phyloP scores from a whole-genome alignment of 2,113 vertebrate species.

The Alces alces region DNA sequence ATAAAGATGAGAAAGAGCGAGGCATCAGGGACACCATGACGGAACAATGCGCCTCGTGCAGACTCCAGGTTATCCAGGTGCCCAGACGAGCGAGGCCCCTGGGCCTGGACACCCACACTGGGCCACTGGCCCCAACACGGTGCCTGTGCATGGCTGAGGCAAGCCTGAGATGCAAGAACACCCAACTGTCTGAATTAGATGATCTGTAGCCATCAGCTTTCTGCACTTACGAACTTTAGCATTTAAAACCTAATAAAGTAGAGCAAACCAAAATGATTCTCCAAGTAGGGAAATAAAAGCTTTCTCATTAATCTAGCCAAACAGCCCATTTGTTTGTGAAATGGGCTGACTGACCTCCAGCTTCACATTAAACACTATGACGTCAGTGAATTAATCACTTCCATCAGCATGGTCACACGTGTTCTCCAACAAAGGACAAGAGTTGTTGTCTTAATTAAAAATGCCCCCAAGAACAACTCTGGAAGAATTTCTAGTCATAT shows the following conservation, averaged over 20 bases:
- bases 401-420: constrained; percentile 69
- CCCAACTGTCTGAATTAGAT: background rate
- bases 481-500: constrained; percentile 1
- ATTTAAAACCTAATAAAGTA: background rate
- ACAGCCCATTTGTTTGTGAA: constrained; percentile 49
- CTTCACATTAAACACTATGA: constrained; percentile 54
- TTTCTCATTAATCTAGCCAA: constrained; percentile 37
- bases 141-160: background rate
- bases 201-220: background rate
- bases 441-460: constrained; percentile 46
- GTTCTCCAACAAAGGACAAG: constrained; percentile 56
- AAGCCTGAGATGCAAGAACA: background rate
- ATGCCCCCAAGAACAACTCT: constrained; percentile 44
- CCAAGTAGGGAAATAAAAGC: background rate
- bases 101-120: too few species aligned
- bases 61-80: background rate
- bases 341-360: constrained; percentile 60
- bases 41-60: background rate
- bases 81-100: accelerated
- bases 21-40: background rate
- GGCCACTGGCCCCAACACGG: background rate
- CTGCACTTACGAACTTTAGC: background rate
- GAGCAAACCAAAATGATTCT: background rate
- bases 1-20: background rate
- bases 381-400: constrained; percentile 46